These are phyloP conservation scores for Caenorhabditis sp. DNA, from an alignment of 2,888 invertebrate genomes.

Conservation along the genomic window DNA sequence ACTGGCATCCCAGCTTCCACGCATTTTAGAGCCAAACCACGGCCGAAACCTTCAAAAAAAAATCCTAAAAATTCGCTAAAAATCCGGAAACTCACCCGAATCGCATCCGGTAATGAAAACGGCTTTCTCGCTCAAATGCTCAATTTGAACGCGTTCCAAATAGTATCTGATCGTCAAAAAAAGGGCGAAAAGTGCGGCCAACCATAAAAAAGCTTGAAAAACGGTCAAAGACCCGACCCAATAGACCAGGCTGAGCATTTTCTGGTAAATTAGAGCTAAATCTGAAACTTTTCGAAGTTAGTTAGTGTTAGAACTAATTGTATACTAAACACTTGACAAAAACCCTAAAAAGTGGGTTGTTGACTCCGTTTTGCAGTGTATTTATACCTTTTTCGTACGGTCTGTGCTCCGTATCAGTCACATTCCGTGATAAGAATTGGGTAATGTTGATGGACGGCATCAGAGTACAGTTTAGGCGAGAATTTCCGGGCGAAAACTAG, in stretches of 20 bases:
- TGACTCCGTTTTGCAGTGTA: no score
- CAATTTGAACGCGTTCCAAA: conserved; percentile 56
- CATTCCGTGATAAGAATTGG: conserved; percentile 22
- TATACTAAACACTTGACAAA: no score
- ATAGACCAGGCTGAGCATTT: conserved; percentile 18
- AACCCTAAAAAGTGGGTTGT: conserved; percentile 1
- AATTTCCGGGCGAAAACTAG: no score
- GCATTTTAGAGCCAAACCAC: conserved; percentile 67
- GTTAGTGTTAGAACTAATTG: no score
- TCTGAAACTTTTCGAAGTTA: conserved; percentile 24
- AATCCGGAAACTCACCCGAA: conserved; percentile 44
- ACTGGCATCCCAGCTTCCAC: conserved; percentile 70
- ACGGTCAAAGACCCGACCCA: conserved; percentile 19
- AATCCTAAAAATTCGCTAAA: neutral
- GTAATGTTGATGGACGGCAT: conserved; percentile 32
- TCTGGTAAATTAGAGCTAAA: neutral
- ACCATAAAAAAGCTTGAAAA: conserved; percentile 12
- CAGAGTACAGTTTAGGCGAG: conserved; percentile 41
- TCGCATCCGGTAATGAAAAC: conserved; percentile 73
- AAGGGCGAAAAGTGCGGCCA: neutral
- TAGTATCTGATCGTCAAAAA: conserved; percentile 32
- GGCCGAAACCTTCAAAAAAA: conserved; percentile 69
- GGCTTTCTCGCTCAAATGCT: conserved; percentile 54
- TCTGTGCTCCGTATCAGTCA: conserved; percentile 24
- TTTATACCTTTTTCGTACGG: conserved; percentile 10